These are phyloP conservation scores for Salmo trutta DNA, from an alignment of 2,797 vertebrate genomes.

Conservation along the genomic window DNA sequence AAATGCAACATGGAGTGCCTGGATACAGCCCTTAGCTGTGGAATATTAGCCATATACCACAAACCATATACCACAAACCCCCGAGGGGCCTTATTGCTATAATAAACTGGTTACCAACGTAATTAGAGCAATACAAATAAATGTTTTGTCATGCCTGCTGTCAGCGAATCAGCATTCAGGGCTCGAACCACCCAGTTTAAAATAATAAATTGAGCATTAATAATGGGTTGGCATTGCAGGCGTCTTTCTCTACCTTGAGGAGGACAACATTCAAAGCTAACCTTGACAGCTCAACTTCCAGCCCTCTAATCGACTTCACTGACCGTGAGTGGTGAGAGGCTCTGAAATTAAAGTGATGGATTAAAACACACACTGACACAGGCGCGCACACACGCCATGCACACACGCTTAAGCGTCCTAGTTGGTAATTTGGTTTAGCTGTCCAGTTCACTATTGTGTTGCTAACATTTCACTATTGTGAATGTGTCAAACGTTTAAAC, in stretches of 20 bases:
- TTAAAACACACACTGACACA: constrained; percentile 41
- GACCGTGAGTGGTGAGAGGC: constrained; percentile 42
- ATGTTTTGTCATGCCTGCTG: too few relatives aligned
- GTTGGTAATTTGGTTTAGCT: constrained; percentile 67
- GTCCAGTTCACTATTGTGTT: constrained; percentile 59
- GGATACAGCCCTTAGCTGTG: too few relatives aligned
- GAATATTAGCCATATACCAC: too few relatives aligned
- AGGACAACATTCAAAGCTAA: constrained; percentile 45
- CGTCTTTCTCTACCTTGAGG: not conserved
- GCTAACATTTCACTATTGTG: constrained; percentile 46
- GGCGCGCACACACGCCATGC: not conserved
- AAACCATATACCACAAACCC: too few relatives aligned
- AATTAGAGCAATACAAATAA: too few relatives aligned
- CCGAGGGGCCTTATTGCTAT: too few relatives aligned
- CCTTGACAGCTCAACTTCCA: constrained; percentile 30
- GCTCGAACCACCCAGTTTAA: too few relatives aligned
- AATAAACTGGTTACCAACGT: too few relatives aligned
- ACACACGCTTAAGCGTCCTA: constrained; percentile 46
- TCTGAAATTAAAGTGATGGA: constrained; percentile 65
- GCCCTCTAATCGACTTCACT: constrained; percentile 55
- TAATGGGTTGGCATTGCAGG: not conserved
- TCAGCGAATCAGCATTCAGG: too few relatives aligned
- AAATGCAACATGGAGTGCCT: too few relatives aligned
- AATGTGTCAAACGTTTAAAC: constrained; percentile 50
- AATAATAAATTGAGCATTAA: not conserved